phyloP scores from a whole-genome alignment of 2,888 invertebrate genomes.

The Dolichomitus sp. region DNA sequence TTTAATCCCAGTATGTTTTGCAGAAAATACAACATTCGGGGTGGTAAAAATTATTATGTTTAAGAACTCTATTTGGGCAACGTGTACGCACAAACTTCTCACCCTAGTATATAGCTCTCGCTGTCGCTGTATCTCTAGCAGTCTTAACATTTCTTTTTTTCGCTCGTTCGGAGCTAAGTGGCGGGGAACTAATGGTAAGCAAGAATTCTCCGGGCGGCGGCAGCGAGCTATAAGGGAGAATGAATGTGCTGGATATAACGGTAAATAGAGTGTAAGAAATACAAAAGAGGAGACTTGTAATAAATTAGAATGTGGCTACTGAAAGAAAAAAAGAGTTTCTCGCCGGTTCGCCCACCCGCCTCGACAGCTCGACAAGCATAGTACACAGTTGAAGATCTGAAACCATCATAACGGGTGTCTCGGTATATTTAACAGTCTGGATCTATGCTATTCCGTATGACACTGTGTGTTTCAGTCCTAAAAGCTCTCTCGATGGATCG shows the following conservation, averaged over 20 bases:
- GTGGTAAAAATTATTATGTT: constrained; percentile 63
- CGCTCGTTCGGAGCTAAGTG: constrained; percentile 76
- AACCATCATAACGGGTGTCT: constrained; percentile 31
- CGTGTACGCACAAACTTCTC: constrained; percentile 21
- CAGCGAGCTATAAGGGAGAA: constrained; percentile 76
- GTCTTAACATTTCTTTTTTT: constrained; percentile 50
- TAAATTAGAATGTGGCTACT: constrained; percentile 70
- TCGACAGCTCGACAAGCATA: background rate
- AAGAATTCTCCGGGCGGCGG: constrained; percentile 72
- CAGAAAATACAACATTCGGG: constrained; percentile 36
- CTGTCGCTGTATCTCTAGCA: constrained; percentile 22
- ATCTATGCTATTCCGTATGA: background rate
- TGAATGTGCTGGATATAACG: constrained; percentile 82
- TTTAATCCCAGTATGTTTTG: constrained; percentile 29
- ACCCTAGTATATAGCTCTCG: background rate
- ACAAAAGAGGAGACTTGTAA: constrained; percentile 75
- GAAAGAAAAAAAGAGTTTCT: constrained; percentile 61
- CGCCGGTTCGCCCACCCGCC: constrained; percentile 37
- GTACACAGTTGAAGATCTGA: constrained; percentile 16
- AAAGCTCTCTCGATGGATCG: no score
- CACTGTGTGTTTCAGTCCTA: no score
- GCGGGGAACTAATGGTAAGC: constrained; percentile 83
- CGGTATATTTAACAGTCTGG: constrained; percentile 10
- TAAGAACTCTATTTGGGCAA: constrained; percentile 58
- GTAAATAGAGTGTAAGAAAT: constrained; percentile 82